Evolutionary conservation across 2,113 vertebrate genomes (phyloP).

Genomic region (Capricornis sumatraensis): DNA sequence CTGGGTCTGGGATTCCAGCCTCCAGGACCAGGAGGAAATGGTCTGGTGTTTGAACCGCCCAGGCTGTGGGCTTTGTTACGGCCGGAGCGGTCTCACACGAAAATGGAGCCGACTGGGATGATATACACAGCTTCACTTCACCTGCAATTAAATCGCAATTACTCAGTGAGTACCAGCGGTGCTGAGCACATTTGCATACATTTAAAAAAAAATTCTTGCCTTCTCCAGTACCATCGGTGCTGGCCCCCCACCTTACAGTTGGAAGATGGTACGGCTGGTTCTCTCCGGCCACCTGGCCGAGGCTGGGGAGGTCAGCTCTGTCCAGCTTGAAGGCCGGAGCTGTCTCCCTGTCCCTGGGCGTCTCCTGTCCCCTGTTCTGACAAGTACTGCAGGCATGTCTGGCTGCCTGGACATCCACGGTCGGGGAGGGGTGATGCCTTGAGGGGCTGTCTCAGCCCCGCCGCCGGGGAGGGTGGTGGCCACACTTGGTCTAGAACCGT

Average conservation of each 20-base stretch:
- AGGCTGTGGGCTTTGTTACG: background rate
- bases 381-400: background rate
- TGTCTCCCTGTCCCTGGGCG: accelerated
- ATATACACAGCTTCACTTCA: background rate
- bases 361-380: background rate
- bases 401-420: no score
- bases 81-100: accelerated
- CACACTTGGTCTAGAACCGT: background rate
- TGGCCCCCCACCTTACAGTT: no score
- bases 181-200: accelerated
- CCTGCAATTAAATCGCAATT: accelerated
- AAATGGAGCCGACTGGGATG: background rate
- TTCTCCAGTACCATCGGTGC: no score
- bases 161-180: accelerated
- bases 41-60: accelerated
- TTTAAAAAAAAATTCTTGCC: background rate
- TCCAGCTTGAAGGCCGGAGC: background rate
- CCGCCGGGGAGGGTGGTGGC: accelerated
- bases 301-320: background rate
- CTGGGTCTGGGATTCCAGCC: background rate
- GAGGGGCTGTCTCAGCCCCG: background rate
- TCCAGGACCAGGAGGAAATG: background rate
- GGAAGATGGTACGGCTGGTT: background rate
- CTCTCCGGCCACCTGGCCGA: accelerated
- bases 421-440: background rate